A percentile compares a stretch with the other conserved stretches of the same genome.
Conservation (phyloP, 2,797 vertebrate species). For the Perdix hodgsoniae region DNA sequence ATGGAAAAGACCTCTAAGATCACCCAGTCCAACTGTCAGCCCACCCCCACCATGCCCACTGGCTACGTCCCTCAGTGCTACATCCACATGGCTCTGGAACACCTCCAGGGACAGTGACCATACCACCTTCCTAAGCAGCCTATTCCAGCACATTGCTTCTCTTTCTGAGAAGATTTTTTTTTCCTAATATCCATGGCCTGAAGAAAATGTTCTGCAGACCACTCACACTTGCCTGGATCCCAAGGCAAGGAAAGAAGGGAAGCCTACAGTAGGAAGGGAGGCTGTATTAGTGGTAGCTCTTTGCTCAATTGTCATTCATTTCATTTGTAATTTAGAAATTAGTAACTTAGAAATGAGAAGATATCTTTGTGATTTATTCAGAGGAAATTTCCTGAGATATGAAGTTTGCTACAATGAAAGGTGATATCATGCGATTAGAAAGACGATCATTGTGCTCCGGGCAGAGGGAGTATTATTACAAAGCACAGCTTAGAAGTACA, state of each 20-base stretch:
- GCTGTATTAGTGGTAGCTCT: constrained; percentile 10
- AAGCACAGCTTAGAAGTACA: not conserved
- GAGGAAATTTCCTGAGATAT: constrained; percentile 30
- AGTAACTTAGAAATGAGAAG: constrained; percentile 18
- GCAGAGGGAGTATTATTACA: not conserved
- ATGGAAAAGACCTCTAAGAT: no score
- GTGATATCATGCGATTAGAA: constrained; percentile 6
- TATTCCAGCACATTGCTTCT: no score
- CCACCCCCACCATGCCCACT: no score
- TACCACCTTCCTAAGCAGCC: no score
- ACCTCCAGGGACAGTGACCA: no score
- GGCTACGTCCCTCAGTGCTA: no score
- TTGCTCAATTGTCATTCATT: constrained; percentile 24
- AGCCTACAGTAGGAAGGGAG: not conserved
- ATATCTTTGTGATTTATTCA: constrained; percentile 18
- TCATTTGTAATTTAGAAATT: constrained; percentile 51
- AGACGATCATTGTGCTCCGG: constrained; percentile 2
- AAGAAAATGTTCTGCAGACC: not conserved
- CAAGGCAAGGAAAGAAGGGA: not conserved
- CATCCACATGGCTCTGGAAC: no score
- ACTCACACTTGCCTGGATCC: not conserved
- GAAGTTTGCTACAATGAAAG: constrained; percentile 21
- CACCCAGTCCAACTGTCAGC: no score
- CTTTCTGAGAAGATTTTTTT: no score
- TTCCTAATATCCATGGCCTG: not conserved